Percentiles rank a stretch among this genome's conserved stretches.
These are phyloP conservation scores for Drosophila nigritarsus DNA, from an alignment of 2,888 invertebrate genomes.

Conservation along the genomic window DNA sequence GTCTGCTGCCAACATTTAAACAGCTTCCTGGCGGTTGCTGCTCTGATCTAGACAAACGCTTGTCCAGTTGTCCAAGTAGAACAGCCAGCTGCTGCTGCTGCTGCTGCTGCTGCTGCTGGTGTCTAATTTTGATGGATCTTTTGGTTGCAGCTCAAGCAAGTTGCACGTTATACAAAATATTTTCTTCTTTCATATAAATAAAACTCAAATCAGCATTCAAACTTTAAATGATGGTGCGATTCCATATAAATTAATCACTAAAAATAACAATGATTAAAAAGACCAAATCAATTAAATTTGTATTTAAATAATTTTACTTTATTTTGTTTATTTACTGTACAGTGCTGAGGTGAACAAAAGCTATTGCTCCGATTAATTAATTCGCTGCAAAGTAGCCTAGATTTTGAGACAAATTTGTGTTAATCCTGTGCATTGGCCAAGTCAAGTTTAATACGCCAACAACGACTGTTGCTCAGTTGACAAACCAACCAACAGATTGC, in stretches of 20 bases:
- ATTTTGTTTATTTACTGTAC: not conserved
- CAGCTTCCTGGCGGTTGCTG: conserved; percentile 62
- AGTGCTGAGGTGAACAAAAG: not conserved
- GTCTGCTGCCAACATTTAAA: conserved; percentile 58
- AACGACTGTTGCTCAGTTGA: conserved; percentile 11
- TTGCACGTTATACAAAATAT: conserved; percentile 14
- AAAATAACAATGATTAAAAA: not conserved
- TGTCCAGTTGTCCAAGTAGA: conserved; percentile 42
- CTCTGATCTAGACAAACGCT: conserved; percentile 32
- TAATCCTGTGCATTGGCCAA: conserved; percentile 13
- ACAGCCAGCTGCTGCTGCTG: conserved; percentile 41
- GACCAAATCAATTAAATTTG: not conserved
- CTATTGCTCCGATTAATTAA: not conserved
- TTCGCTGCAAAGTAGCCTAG: not conserved
- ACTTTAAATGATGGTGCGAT: not conserved
- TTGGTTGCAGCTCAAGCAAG: conserved; percentile 10
- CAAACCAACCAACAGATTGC: conserved; percentile 39
- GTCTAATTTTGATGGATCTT: conserved; percentile 49
- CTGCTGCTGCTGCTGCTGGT: conserved; percentile 35
- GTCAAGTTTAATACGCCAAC: conserved; percentile 1
- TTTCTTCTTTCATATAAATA: not conserved
- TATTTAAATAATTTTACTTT: not conserved
- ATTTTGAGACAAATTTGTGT: not conserved
- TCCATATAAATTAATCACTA: not conserved
- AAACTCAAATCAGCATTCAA: not conserved